Evolutionary conservation across 2,113 vertebrate species (phyloP).

Genomic region (Myiozetetes cayanensis): DNA sequence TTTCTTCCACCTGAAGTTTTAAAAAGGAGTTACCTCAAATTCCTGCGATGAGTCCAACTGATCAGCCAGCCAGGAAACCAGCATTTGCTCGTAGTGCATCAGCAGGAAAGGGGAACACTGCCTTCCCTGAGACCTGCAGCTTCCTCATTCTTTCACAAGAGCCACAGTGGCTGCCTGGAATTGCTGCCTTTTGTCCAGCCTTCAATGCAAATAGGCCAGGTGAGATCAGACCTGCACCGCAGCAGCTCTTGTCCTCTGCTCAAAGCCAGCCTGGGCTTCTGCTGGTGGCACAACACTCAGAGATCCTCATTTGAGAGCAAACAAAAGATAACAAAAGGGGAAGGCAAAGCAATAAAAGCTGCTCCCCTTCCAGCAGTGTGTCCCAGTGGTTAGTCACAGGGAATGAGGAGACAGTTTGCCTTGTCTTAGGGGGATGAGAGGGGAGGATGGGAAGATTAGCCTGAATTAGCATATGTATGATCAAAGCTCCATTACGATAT

Average conservation of each 20-base stretch:
- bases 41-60: background rate
- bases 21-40: slow-evolving; percentile 16
- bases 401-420: background rate
- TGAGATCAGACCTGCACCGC: background rate
- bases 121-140: background rate
- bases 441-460: background rate
- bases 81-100: background rate
- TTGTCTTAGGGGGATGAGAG: background rate
- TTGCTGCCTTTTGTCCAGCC: slow-evolving; percentile 43
- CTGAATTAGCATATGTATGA: background rate
- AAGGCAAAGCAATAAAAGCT: background rate
- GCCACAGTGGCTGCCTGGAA: background rate
- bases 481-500: background rate
- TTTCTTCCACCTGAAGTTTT: background rate
- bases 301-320: background rate
- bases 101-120: background rate
- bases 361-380: background rate
- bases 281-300: background rate
- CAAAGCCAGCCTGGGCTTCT: background rate
- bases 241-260: background rate
- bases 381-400: background rate
- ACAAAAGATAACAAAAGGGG: background rate
- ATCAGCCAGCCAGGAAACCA: background rate
- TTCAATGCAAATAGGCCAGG: slow-evolving; percentile 41
- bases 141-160: slow-evolving; percentile 32